These are phyloP conservation scores for Erebia palarica DNA, from an alignment of 2,888 invertebrate species.

Conservation along the genomic window DNA sequence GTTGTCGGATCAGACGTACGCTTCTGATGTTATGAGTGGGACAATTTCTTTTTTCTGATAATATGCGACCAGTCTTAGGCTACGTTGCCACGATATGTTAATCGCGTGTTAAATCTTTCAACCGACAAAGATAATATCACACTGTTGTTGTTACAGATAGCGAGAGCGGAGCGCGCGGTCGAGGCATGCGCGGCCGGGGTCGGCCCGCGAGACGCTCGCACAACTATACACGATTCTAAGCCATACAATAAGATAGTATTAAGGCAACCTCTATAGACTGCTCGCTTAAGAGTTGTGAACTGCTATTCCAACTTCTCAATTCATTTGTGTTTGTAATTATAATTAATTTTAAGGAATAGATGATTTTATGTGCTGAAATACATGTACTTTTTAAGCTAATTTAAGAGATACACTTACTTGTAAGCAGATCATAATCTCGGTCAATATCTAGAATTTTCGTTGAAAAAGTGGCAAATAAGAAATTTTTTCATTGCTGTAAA, in stretches of 20 bases:
- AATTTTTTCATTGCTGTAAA: background rate
- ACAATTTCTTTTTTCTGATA: too few species aligned
- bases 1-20: too few species aligned
- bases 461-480: background rate
- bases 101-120: too few species aligned
- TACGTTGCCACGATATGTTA: too few species aligned
- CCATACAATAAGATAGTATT: slow-evolving; percentile 7
- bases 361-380: background rate
- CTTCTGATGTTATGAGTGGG: too few species aligned
- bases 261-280: slow-evolving; percentile 25
- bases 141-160: slow-evolving; percentile 44
- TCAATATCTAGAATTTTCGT: background rate
- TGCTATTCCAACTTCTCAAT: slow-evolving; percentile 31
- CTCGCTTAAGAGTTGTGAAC: slow-evolving; percentile 24
- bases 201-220: slow-evolving; percentile 66
- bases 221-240: slow-evolving; percentile 65
- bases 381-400: slow-evolving; percentile 6
- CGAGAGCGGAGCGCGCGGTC: slow-evolving; percentile 71
- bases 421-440: too few species aligned
- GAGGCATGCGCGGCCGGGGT: slow-evolving; percentile 68
- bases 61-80: too few species aligned
- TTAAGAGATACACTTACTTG: background rate
- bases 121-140: background rate
- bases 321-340: slow-evolving; percentile 20
- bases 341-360: slow-evolving; percentile 14